Conservation (phyloP, 2,888 invertebrate species). For the Aricia artaxerxes region DNA sequence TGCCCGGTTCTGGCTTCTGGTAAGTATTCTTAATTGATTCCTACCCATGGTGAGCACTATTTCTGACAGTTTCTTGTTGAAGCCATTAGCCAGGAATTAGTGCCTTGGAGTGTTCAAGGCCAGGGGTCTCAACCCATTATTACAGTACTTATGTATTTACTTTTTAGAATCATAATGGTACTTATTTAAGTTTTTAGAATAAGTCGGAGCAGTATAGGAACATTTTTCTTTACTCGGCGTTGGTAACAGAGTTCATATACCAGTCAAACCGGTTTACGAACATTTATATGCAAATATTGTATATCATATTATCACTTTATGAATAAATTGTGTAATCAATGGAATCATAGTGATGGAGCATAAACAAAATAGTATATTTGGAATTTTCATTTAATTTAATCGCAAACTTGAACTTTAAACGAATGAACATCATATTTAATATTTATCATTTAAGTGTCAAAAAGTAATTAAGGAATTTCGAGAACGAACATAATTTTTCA, state of each 20-base stretch:
- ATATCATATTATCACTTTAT: neutral
- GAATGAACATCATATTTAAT: too few species aligned
- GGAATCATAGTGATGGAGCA: constrained; percentile 1
- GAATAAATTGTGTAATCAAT: neutral
- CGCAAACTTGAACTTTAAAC: neutral
- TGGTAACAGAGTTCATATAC: neutral
- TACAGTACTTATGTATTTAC: too few species aligned
- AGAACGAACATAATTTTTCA: neutral
- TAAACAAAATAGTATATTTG: neutral
- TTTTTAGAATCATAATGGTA: neutral
- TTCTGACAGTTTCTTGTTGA: too few species aligned
- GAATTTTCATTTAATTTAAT: neutral
- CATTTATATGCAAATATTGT: constrained; percentile 17
- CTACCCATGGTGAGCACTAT: too few species aligned
- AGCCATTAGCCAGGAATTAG: too few species aligned
- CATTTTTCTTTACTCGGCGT: neutral
- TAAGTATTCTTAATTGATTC: too few species aligned
- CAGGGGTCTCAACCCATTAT: too few species aligned
- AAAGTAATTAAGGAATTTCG: too few species aligned
- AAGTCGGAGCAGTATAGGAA: neutral
- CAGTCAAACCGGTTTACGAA: neutral
- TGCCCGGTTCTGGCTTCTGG: too few species aligned
- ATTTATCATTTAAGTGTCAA: too few species aligned
- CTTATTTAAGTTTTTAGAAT: neutral
- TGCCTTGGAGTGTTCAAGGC: too few species aligned